These are phyloP conservation scores for Halotydeus destructor DNA, from an alignment of 1,140 invertebrate genomes.

Conservation along the genomic window DNA sequence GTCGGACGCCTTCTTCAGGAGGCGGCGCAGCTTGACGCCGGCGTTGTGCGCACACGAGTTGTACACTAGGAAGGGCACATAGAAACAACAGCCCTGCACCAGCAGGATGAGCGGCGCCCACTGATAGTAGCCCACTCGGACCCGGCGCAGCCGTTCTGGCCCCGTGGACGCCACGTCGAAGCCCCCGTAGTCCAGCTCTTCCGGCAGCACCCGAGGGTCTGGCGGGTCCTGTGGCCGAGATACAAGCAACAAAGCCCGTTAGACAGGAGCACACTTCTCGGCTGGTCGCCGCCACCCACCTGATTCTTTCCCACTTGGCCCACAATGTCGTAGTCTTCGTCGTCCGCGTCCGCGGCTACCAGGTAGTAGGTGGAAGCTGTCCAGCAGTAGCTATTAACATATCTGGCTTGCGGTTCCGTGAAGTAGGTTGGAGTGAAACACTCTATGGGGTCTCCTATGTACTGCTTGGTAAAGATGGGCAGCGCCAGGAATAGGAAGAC, in stretches of 20 bases:
- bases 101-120: conserved; percentile 34
- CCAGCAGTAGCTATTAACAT: conserved; percentile 27
- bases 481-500: conserved; percentile 32
- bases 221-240: conserved; percentile 17
- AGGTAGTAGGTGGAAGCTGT: conserved; percentile 26
- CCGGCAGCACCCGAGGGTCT: conserved; percentile 16
- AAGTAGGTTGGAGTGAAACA: conserved; percentile 28
- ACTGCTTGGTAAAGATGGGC: conserved; percentile 33
- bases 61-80: conserved; percentile 34
- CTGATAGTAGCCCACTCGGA: conserved; percentile 31
- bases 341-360: conserved; percentile 18
- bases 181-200: conserved; percentile 20
- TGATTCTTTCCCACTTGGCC: conserved; percentile 10
- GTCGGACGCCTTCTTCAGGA: conserved; percentile 23
- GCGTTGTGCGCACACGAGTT: conserved; percentile 24
- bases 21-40: conserved; percentile 23
- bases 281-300: not conserved
- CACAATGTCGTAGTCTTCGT: conserved; percentile 16
- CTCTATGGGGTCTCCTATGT: conserved; percentile 33
- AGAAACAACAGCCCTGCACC: conserved; percentile 32
- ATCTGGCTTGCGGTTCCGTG: conserved; percentile 25
- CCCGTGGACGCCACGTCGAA: conserved; percentile 16
- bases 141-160: conserved; percentile 19
- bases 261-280: conserved; percentile 3
- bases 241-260: conserved; percentile 2